Evolutionary conservation across 2,888 invertebrate species (phyloP).

Genomic region (Xestia xanthographa): DNA sequence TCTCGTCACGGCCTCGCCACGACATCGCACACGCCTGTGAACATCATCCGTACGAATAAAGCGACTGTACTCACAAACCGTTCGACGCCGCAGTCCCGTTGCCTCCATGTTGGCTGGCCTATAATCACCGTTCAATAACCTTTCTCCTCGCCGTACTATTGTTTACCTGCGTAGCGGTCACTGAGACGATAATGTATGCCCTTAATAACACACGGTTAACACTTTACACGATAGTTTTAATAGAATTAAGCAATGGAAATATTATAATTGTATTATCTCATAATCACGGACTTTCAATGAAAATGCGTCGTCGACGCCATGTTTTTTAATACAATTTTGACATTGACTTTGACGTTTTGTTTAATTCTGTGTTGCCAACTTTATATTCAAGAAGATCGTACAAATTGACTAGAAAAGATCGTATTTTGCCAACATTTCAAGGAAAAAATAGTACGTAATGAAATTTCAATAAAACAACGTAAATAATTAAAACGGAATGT

Average conservation of each 20-base stretch:
- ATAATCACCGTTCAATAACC: constrained; percentile 78
- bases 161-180: constrained; percentile 81
- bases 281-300: constrained; percentile 14
- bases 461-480: too few species aligned
- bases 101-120: constrained; percentile 73
- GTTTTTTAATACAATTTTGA: constrained; percentile 33
- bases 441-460: too few species aligned
- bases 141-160: constrained; percentile 72
- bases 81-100: constrained; percentile 65
- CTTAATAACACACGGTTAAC: constrained; percentile 50
- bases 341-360: constrained; percentile 20
- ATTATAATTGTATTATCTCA: not conserved
- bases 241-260: not conserved
- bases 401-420: too few species aligned
- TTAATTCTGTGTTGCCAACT: constrained; percentile 11
- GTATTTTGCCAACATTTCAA: too few species aligned
- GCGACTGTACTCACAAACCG: constrained; percentile 78
- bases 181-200: constrained; percentile 55
- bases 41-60: constrained; percentile 84
- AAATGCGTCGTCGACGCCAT: constrained; percentile 59
- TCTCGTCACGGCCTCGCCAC: constrained; percentile 85
- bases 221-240: constrained; percentile 43
- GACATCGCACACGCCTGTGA: constrained; percentile 86
- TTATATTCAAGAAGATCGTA: too few species aligned
- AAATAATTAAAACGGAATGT: too few species aligned